These are phyloP conservation scores for Meta bourneti DNA, from an alignment of 2,888 invertebrate species.

Conservation along the genomic window DNA sequence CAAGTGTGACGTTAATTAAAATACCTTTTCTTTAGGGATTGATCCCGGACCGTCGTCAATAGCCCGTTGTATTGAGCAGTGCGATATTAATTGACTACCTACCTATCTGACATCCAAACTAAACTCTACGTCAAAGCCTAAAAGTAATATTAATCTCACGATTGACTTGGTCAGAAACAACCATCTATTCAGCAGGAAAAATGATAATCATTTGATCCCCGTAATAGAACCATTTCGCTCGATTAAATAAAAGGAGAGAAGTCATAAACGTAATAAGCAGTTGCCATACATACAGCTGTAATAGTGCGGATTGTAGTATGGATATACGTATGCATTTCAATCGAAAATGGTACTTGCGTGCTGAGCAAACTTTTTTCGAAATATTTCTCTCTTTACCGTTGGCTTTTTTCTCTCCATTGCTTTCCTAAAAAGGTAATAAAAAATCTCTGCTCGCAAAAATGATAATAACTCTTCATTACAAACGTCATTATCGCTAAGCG, in stretches of 20 bases:
- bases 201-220: not conserved
- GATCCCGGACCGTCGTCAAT: too few relatives aligned
- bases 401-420: not conserved
- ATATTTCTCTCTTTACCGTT: not conserved
- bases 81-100: too few relatives aligned
- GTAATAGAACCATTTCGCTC: not conserved
- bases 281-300: not conserved
- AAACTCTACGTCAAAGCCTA: not conserved
- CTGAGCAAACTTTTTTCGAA: not conserved
- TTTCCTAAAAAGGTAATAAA: not conserved
- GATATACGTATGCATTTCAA: not conserved
- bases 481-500: not conserved
- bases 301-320: not conserved
- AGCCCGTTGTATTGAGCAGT: too few relatives aligned
- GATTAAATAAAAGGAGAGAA: not conserved
- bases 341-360: not conserved
- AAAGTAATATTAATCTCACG: not conserved
- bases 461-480: conserved; percentile 32
- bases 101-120: not conserved
- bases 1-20: too few relatives aligned
- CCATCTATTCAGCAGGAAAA: not conserved
- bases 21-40: too few relatives aligned
- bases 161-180: not conserved
- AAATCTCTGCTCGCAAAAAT: not conserved
- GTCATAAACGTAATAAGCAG: not conserved